Evolutionary conservation across 1,140 invertebrate genomes (phyloP), one percentile per base, ranked within the genome.

Genomic region (Belonocnema kinseyi): DNA sequence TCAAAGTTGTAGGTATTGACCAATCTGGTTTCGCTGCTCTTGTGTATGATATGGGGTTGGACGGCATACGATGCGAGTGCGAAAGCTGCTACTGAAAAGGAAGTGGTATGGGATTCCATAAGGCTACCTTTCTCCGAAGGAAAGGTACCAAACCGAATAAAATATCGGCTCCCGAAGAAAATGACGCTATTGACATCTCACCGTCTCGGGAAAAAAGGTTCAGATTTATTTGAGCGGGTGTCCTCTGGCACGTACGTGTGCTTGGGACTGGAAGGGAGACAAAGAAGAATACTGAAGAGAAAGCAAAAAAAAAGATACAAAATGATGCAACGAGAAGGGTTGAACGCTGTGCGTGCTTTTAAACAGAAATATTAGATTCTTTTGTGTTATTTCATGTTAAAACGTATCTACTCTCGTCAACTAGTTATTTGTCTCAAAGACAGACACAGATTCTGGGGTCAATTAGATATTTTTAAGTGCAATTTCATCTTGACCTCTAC

Each of bases 131-230:
- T 46, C 61, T 66, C 61, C 26, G 40, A 66, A 66, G 14, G 40
- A 40, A 26, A 66, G 26, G 26, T 40, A 66, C 75, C 7, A 77
- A 80, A 80, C 74, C 74, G 78, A 83, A 77, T 79, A 80, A 77
- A 85, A 81, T 80, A 83, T 77, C 50, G 75, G 53, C 81, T 70
- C 50, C 61, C 79, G 73, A 80, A 77, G 80, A 83, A 83, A 86
- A 83, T 80, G 82, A 77, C 79, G 80, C 82, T 85, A 86, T 85
- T 86, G 85, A 85, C 83, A 86, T 85, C 82, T 82, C 80, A 84
- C 81, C 77, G 58, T 77, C 79, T 53, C 58, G 56, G 71, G 51
- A 50, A 74, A 86, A 82, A 86, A 85, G 83, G 80, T 82, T 84
- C 80, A 85, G 83, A 86, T 86, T 85, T 83, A 86, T 85, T 81